Evolutionary conservation across 1,140 invertebrate species (phyloP), one percentile per base, ranked within the genome.

Genomic region (Drosophila setifemur): DNA sequence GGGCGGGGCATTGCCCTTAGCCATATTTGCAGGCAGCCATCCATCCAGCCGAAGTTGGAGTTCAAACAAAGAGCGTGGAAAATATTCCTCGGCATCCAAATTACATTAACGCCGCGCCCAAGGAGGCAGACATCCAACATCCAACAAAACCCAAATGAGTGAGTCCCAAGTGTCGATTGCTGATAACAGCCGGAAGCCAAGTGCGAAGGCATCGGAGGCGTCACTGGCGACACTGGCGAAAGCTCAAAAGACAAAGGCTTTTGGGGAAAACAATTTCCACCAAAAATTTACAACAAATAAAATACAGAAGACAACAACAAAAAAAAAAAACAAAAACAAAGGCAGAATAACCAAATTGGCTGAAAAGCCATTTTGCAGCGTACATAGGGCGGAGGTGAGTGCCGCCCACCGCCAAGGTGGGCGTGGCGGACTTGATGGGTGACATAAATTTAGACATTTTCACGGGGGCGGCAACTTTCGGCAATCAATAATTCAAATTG

Each of bases 401-500:
- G 37, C 31, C 42, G 29, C n/a, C 12, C 21, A 45, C 31, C 42
- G 29, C n/a, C 12, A 28, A 45, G 35, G 25, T 45, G 25, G 69
- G 77, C 78, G 77, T 68, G 73, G 50, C 68, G 39, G 35, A 19
- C 33, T 75, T 83, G 68, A 70, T 70, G 53, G 73, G 43, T 71
- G 55, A 69, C 74, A 74, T 61, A 79, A 78, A 83, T 79, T 79
- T 79, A 71, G 79, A 71, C 58, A 54, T 78, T 85, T 72, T 71
- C 35, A n/a, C 55, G 40, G 45, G 61, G 49, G 53, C 35, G 61
- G 70, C 19, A 66, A 64, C 43, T 64, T 64, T 74, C 47, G 52
- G 52, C 79, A 85, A 85, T 85, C 79, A 85, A 85, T 85, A 85
- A 85, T 85, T 85, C 81, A 85, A 85, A 85, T 85, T 86, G 72